phyloP scores from a whole-genome alignment of 2,888 invertebrate species.

The Drosophila paracracens region DNA sequence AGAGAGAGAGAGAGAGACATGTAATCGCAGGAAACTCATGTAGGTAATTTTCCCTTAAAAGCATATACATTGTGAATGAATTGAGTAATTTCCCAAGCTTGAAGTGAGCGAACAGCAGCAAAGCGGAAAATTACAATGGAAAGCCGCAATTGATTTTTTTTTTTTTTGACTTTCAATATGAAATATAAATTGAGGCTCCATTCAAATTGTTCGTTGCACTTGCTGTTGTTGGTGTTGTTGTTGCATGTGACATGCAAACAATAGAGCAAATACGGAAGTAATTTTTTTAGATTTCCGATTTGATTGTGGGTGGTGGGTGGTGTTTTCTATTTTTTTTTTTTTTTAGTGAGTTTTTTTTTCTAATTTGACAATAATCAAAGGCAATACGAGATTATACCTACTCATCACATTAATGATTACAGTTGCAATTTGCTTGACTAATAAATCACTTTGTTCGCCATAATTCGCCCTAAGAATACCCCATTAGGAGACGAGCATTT shows the following conservation, averaged over 20 bases:
- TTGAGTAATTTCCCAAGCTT: constrained; percentile 42
- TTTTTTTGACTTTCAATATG: constrained; percentile 20
- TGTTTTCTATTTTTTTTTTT: neutral
- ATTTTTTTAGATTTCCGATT: constrained; percentile 26
- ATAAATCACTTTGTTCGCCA: neutral
- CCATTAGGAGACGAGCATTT: constrained; percentile 3
- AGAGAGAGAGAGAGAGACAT: neutral
- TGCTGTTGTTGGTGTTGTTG: constrained; percentile 15
- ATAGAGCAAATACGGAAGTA: constrained; percentile 50
- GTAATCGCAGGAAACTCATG: neutral
- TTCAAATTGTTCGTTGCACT: constrained; percentile 19
- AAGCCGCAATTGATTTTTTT: constrained; percentile 48
- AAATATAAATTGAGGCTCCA: constrained; percentile 39
- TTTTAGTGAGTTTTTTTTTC: neutral
- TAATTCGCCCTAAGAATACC: constrained; percentile 19
- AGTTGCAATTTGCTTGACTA: constrained; percentile 9
- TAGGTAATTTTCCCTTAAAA: constrained; percentile 10
- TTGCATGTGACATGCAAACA: constrained; percentile 62
- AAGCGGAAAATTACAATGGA: constrained; percentile 57
- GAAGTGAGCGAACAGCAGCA: constrained; percentile 19
- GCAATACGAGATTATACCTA: constrained; percentile 11
- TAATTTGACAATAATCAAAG: constrained; percentile 30
- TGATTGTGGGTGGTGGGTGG: constrained; percentile 35
- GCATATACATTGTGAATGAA: constrained; percentile 27
- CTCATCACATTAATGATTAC: constrained; percentile 25